Evolutionary conservation across 2,888 invertebrate species (phyloP), one percentile per base, ranked within the genome.

Genomic region (Microctonus brassicae): DNA sequence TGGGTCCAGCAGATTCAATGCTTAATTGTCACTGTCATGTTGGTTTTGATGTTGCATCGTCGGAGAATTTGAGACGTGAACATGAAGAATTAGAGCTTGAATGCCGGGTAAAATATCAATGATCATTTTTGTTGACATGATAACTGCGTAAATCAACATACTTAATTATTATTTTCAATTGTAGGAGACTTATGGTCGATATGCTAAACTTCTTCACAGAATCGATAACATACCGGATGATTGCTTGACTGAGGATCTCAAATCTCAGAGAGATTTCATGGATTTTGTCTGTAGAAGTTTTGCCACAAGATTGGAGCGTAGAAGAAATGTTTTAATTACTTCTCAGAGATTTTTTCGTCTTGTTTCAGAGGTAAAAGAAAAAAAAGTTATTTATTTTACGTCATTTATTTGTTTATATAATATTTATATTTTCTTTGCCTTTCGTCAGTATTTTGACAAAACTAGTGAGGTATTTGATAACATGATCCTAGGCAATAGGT

Each of bases 221-320:
- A 92, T 94, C 64, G 92, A 93, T 62, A 88, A 89, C 58, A 88
- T 93, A 70, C 88, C 90, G 0, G 88, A 88, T 42, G 87, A 88
- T 60, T 78, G 79, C 63, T 66, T 85, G 36, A 89, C 88, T 61
- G 86, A 82, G 66, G 94, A 94, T 85, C 87, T 95, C 61, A 88
- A 91, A 73, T 92, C 93, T 0, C 93, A 94, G 81, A 90, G 92
- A 74, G 94, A 94, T 82, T 94, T 94, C 83, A 94, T 95, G 93
- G 94, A 95, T 87, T 94, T 93, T 73, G 93, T 94, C 0, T 94
- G 94, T 80, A 90, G 93, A 70, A 93, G 93, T 81, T 95, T 94
- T 83, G 94, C 94, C 0, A 91, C 91, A 34, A 89, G 95, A 13
- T 88, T 95, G 69, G 94, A 95, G 82, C 89, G 93, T 52, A 88